Base-by-base conservation (phyloP, 2,113 vertebrate species). In the Peromyscus californicus region DNA sequence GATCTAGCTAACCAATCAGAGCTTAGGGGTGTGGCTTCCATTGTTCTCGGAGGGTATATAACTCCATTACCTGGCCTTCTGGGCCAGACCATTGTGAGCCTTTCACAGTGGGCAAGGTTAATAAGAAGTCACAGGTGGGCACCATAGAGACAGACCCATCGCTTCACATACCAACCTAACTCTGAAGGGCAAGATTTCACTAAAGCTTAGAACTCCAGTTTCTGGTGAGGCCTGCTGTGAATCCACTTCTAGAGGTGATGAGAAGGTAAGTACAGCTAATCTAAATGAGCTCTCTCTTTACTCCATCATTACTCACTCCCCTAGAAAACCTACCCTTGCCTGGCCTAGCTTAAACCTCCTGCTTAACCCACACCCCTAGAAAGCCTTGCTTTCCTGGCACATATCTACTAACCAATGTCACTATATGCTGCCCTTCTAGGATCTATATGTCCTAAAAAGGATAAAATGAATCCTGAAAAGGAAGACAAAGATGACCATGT, bases 81-180 rank as follows among this genome's bases (percentile, higher is more conserved):
- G 7, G 10, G 39, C 26, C 39, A 85, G 61, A 65, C 12, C 36
- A 21, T 42, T 83, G 36, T 83, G 80, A 39, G 54, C 11, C 54
- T 59, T 59, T 59, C 21, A 59, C 21, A 39, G 59, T 59, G 79
- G 79, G 7, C 5, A 59, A 21, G 51, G 51, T 51, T 36, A 22
- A 21, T 21, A 72, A 72, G 17, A 36, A n/a, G 21, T 39, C 6
- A 0, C 33, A 26, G n/a, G 54, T 59, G 36, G 54, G 21, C 12
- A 12, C 33, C 13, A 7, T 5, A 54, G 8, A 36, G 51, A 80
- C 9, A n/a, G 54, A 7, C 5, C 5, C 11, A 3, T 7, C 1
- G 39, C 36, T 83, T 83, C 11, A 26, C 54, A 26, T 59, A 59
- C 12, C 8, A 39, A 7, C 54, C 54, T 83, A 39, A 39, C 5